Conservation (phyloP, 2,113 vertebrate genomes). For the Ranitomeya variabilis region DNA sequence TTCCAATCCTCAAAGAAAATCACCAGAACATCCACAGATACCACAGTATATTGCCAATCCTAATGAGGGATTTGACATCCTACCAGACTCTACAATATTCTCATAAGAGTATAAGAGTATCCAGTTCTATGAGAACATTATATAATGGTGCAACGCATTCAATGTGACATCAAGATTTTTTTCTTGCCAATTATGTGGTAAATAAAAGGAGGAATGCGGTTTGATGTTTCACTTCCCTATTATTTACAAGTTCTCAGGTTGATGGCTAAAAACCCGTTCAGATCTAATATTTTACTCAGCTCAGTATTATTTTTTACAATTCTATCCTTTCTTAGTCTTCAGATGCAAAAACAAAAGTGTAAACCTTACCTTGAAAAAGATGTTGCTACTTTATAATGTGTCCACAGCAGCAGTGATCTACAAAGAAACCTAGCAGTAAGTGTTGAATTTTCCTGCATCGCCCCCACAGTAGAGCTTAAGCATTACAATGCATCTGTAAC, state of each 20-base stretch:
- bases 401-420: too few relatives aligned
- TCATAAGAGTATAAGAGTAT: not conserved
- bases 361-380: too few relatives aligned
- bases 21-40: not conserved
- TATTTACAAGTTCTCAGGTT: not conserved
- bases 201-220: not conserved
- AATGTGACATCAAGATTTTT: not conserved
- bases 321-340: too few relatives aligned
- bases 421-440: too few relatives aligned
- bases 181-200: not conserved
- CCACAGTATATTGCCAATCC: not conserved
- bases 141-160: not conserved
- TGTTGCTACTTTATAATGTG: too few relatives aligned
- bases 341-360: too few relatives aligned
- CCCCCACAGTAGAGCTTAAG: too few relatives aligned
- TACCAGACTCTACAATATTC: not conserved
- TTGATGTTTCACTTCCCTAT: not conserved
- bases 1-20: slow-evolving; percentile 6
- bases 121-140: not conserved
- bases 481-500: too few relatives aligned
- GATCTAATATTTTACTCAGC: too few relatives aligned
- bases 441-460: too few relatives aligned
- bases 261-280: not conserved
- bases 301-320: too few relatives aligned
- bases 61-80: not conserved